Base-by-base conservation (phyloP, 1,140 invertebrate genomes). In the Argopecten irradians region DNA sequence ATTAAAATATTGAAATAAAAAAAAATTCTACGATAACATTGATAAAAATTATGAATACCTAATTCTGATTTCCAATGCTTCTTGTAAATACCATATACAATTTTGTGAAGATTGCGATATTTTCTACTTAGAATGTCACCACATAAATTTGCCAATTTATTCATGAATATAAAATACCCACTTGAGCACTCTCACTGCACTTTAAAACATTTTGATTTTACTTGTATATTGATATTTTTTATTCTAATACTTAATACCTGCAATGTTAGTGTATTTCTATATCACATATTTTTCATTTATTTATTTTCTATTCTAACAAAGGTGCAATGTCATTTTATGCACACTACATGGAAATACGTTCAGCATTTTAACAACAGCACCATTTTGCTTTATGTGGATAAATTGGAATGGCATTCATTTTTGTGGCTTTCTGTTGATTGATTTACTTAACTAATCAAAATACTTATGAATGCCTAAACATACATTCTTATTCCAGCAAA, bases 251-350 rank as follows among this genome's bases (percentile, higher is more conserved):
- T n/a, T n/a, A n/a, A n/a, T n/a, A n/a, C n/a, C n/a, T n/a, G n/a
- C n/a, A n/a, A 46, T 71, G 22, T 71, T 71, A 71, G 28, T 11
- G n/a, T 28, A 55, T 55, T 55, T 11, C 22, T 55, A 55, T 55
- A 28, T 71, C n/a, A n/a, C n/a, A n/a, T n/a, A n/a, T n/a, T n/a
- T n/a, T n/a, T n/a, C n/a, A n/a, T 71, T n/a, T 71, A 16, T n/a
- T 5, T 5, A 5, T 71, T 71, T 71, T 71, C n/a, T 71, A n/a
- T 71, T 71, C n/a, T 71, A 71, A 28, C n/a, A 71, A 71, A 71
- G 55, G 28, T 71, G 55, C 55, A 71, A 71, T 71, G 55, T 71
- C 55, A 28, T 71, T 71, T 71, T n/a, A 55, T 55, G 43, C 55
- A 71, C 16, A 3, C 28, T 71, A n/a, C 28, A 28, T 71, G 36